Base-by-base conservation (phyloP, 2,113 vertebrate species). In the Boulengeromyrus knoepffleri region DNA sequence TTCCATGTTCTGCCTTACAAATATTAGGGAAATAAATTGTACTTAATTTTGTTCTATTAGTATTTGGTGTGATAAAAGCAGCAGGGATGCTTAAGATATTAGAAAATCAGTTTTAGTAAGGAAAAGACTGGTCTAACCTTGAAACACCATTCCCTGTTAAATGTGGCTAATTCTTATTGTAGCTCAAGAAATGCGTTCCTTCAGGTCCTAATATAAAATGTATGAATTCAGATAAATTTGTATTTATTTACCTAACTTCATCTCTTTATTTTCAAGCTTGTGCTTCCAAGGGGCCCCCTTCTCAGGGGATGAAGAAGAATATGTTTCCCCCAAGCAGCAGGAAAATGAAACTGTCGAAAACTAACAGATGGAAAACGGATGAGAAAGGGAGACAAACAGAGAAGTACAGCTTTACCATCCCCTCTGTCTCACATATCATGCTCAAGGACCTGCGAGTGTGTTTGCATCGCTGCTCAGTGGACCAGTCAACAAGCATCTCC, bases 241-340 rank as follows among this genome's bases (percentile, higher is more conserved):
- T 52, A 53, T 8, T 83, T 74, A 46, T 92, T 92, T 2, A 21
- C 42, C 27, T 56, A 52, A 12, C 6, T 88, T 66, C 27, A 85
- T 52, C 90, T 49, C 91, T 92, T 24, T 92, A 19, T 47, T 89
- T 93, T 77, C 21, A 31, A 96, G 96, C 95, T 90, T 95, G 94
- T 93, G 94, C 95, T 90, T 94, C 95, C 2, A 95, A 95, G 93
- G 95, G 95, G 90, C 95, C 94, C 89, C 95, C 95, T 36, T 95
- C 95, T 91, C 96, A 95, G 93, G 94, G 95, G 94, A 95, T 94
- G 93, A 96, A 95, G 90, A 95, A 94, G 90, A 96, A 95, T 88
- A 94, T 94, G 89, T 90, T 95, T 85, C 3, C 90, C 90, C 94
- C 94, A 90, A 50, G 27, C 58, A 74, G 27, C 27, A 96, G 94